phyloP scores from a whole-genome alignment of 2,113 vertebrate species.

The Oreochromis tanganicae region DNA sequence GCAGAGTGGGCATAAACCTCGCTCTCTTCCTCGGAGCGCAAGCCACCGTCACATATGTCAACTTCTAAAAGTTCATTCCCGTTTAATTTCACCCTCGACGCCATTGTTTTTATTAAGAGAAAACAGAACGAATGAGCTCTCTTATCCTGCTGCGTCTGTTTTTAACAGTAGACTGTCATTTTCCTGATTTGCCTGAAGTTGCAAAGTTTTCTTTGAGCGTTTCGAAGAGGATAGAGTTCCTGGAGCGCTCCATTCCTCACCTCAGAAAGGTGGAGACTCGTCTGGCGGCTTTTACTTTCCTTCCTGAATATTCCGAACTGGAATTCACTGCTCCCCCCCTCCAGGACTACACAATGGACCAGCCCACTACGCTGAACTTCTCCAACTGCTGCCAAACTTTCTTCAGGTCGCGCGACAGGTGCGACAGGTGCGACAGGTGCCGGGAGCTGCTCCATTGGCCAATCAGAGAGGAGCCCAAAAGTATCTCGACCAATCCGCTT shows the following conservation, averaged over 20 bases:
- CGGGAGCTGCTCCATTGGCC: not conserved
- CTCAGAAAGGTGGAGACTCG: not conserved
- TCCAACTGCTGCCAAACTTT: constrained; percentile 29
- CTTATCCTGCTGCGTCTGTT: not conserved
- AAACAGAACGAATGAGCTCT: not conserved
- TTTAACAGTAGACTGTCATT: not conserved
- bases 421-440: not conserved
- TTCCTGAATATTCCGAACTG: constrained; percentile 25
- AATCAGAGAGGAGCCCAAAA: constrained; percentile 27
- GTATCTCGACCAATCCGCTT: constrained; percentile 12
- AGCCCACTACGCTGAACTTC: constrained; percentile 33
- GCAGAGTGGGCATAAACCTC: constrained; percentile 51
- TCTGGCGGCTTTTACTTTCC: constrained; percentile 21
- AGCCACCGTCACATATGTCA: constrained; percentile 64
- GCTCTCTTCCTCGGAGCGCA: constrained; percentile 58
- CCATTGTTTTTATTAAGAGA: constrained; percentile 36
- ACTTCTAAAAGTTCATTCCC: constrained; percentile 66
- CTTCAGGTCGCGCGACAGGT: constrained; percentile 43
- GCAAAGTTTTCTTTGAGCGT: constrained; percentile 14
- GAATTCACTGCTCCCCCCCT: not conserved
- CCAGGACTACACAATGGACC: constrained; percentile 21
- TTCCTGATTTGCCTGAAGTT: not conserved
- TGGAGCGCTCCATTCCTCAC: constrained; percentile 53
- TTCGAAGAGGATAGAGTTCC: constrained; percentile 56
- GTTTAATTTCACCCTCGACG: constrained; percentile 27